Base-by-base conservation (phyloP, 2,888 invertebrate genomes). In the Slavum lentiscoides region DNA sequence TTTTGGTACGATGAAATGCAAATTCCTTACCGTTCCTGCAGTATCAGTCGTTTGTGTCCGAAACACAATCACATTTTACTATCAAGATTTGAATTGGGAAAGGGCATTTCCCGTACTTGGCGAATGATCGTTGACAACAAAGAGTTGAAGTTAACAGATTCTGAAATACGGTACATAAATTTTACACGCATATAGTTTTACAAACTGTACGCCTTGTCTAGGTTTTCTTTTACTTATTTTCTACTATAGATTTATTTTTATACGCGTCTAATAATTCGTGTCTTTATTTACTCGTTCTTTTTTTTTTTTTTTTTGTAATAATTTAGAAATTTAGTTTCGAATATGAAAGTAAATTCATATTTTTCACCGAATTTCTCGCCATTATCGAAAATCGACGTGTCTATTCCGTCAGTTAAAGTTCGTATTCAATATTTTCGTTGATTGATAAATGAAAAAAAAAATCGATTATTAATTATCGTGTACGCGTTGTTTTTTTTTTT, bases 21-120 rank as follows among this genome's bases (percentile, higher is more conserved):
- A 39, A 21, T 2, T 13, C 11, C 15, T 43, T 66, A 43, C 11
- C 43, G 43, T 43, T 43, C 9, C 13, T 43, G 3, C n/a, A 11
- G 9, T 21, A 66, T 11, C 1, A 43, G n/a, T 43, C 8, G 9
- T 43, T 66, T 66, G 13, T 13, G 43, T 43, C 21, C 43, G 15
- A 39, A 43, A 43, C 11, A 43, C 2, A 43, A 43, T 43, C 66
- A 43, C 9, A 66, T 43, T 43, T 43, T 66, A 43, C 21, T 66
- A n/a, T n/a, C 43, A 13, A 13, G 2, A 66, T 11, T 66, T n/a
- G 43, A 66, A 21, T 0, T 9, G n/a, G 66, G 43, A 43, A 66
- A 66, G n/a, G 66, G 11, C 9, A 66, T 66, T 43, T 43, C 66
- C n/a, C 21, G n/a, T n/a, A 66, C 66, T 66, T 66, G 66, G 66